Evolutionary conservation across 30 jellyfish, hydroid and myxozoan species (phyloP), one percentile per base, ranked within the genome.

Genomic region (Hydra vulgaris): DNA sequence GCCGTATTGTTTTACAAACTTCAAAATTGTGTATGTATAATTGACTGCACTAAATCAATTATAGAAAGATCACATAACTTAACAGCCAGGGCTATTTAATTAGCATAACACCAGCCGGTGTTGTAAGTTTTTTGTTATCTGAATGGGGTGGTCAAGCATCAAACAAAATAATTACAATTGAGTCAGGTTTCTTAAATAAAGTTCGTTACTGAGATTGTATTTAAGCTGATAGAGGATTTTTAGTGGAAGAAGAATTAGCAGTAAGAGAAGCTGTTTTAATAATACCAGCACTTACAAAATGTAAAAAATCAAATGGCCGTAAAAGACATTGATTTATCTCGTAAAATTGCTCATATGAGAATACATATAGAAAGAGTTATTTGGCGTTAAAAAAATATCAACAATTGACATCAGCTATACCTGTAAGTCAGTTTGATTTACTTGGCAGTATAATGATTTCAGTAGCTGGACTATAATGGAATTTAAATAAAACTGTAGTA

Each of bases 121-220:
- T 87, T 26, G 88, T 88, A 0, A 73, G 55, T 27, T 88, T 84
- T 80, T 23, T 84, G 15, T 88, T 95, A 0, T 18, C 54, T 18
- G 96, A 88, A 8, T 88, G 96, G 95, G 87, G 95, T 26, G 96
- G 96, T 7, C 24, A 84, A 19, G 92, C 68, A 1, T 78, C 92
- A 15, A 95, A 88, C 85, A 88, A 84, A 56, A 79, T 82, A 53
- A 88, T 88, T 25, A 83, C 85, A 21, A 73, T 53, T n/a, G 68
- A 84, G 26, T 78, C 79, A 19, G 91, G 88, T 1, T 88, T 88
- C 76, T 68, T 88, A 55, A 75, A 88, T 17, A 1, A 1, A 8
- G 18, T 89, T n/a, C 67, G 24, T 66, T 54, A 73, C 53, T 90
- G 91, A 0, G 95, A 89, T 56, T 71, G 25, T 1, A 74, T 88